These are phyloP conservation scores for Notiomystis cincta DNA, from an alignment of 2,113 vertebrate genomes.

Conservation along the genomic window DNA sequence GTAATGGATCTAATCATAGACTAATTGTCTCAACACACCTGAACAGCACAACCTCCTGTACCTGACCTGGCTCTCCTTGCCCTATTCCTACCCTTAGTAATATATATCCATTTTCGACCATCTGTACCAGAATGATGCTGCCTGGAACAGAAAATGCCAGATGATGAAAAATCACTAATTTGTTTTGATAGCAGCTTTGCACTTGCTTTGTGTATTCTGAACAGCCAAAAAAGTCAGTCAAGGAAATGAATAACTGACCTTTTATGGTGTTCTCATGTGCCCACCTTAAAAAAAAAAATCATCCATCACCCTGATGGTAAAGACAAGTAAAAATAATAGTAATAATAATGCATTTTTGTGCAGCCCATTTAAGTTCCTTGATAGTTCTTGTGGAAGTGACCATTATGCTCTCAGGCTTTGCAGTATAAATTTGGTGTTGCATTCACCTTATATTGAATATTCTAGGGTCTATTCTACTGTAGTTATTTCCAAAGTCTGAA, in stretches of 20 bases:
- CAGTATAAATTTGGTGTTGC: background rate
- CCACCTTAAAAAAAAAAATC: background rate
- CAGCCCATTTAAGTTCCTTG: background rate
- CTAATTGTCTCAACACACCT: background rate
- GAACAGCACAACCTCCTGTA: background rate
- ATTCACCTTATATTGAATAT: background rate
- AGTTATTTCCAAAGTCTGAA: background rate
- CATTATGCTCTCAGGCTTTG: background rate
- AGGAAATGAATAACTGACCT: background rate
- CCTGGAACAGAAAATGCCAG: background rate
- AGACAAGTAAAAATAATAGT: background rate
- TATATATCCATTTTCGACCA: background rate
- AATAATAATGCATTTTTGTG: background rate
- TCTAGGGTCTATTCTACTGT: background rate
- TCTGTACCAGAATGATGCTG: background rate
- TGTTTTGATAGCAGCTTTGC: background rate
- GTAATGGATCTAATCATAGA: background rate
- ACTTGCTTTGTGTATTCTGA: background rate
- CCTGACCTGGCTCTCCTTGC: background rate
- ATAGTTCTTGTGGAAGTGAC: background rate
- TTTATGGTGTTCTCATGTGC: background rate
- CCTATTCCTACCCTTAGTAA: background rate
- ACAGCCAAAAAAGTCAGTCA: background rate
- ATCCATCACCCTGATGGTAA: background rate
- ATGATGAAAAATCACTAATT: background rate